Evolutionary conservation across 2,888 invertebrate species (phyloP), one percentile per base, ranked within the genome.

Genomic region (Shargacucullia verbasci): DNA sequence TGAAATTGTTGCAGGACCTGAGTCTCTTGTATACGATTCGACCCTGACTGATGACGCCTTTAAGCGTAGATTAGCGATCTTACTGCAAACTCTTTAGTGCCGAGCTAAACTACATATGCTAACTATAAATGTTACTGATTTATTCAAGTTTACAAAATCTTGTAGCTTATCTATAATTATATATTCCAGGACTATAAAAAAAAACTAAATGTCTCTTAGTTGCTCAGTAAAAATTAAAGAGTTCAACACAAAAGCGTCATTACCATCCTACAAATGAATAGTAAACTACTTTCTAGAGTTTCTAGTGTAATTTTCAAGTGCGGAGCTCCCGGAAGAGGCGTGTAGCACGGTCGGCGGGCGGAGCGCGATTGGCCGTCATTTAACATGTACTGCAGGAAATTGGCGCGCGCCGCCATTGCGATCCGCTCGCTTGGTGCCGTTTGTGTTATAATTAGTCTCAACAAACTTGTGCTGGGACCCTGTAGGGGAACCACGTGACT

Each of bases 311-410:
- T 67, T 60, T 71, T 54, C 43, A 67, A 55, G 57, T 46, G 47
- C 35, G 57, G 58, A 58, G 58, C 54, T 68, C 70, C 71, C 76
- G 78, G 57, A 78, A 76, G 71, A 66, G 76, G 73, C 72, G 76
- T 66, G 69, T 67, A 12, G 50, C 59, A 41, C 57, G 47, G 60
- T 54, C 60, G 57, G 49, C 58, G 60, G 57, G 48, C 69, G 70
- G 75, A 61, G 76, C 73, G 69, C 79, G 81, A 88, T 83, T 85
- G 85, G 80, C 83, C 73, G 82, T 81, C 82, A 84, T 86, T 84
- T 84, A 82, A 77, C 83, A 80, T 84, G 83, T 83, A 87, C 84
- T 82, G 81, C 86, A 83, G 87, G 86, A 88, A 87, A 88, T 87
- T 86, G 87, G 82, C 81, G 82, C 81, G 78, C 72, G 60, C 62